These are phyloP conservation scores for Notothenia coriiceps DNA, from an alignment of 2,113 vertebrate genomes.

Conservation along the genomic window DNA sequence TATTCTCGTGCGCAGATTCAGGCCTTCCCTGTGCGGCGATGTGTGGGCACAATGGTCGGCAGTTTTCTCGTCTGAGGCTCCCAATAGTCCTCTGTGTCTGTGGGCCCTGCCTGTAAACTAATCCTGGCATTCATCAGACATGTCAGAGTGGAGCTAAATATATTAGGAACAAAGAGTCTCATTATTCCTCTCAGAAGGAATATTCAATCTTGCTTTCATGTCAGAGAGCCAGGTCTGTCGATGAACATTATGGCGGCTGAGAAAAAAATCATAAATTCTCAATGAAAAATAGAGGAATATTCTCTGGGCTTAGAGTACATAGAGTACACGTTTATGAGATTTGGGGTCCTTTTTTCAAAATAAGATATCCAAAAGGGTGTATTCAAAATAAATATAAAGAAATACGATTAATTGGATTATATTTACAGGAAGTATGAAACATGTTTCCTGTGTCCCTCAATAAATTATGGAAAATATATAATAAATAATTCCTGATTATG, in stretches of 20 bases:
- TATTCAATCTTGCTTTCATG: slow-evolving; percentile 7
- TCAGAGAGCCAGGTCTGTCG: background rate
- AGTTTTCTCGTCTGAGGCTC: slow-evolving; percentile 53
- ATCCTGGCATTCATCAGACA: slow-evolving; percentile 38
- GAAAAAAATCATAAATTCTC: no score
- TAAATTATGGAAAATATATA: no score
- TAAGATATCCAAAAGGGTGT: no score
- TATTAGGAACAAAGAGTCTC: slow-evolving; percentile 3
- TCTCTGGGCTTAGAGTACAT: no score
- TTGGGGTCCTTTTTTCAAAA: no score
- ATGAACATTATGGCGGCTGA: slow-evolving; percentile 19
- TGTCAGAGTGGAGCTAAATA: slow-evolving; percentile 11
- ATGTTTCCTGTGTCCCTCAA: no score
- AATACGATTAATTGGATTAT: no score
- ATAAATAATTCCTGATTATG: no score
- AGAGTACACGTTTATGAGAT: no score
- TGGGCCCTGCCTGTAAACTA: slow-evolving; percentile 48
- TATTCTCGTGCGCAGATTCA: slow-evolving; percentile 50
- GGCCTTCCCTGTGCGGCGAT: slow-evolving; percentile 50
- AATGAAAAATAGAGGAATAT: no score
- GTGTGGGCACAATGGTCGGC: slow-evolving; percentile 67
- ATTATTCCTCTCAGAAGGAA: background rate
- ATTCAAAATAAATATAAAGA: no score
- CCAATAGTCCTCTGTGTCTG: slow-evolving; percentile 51
- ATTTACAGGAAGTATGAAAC: no score